Evolutionary conservation across 2,797 vertebrate genomes (phyloP).

Genomic region (Acanthurus leucopareius): DNA sequence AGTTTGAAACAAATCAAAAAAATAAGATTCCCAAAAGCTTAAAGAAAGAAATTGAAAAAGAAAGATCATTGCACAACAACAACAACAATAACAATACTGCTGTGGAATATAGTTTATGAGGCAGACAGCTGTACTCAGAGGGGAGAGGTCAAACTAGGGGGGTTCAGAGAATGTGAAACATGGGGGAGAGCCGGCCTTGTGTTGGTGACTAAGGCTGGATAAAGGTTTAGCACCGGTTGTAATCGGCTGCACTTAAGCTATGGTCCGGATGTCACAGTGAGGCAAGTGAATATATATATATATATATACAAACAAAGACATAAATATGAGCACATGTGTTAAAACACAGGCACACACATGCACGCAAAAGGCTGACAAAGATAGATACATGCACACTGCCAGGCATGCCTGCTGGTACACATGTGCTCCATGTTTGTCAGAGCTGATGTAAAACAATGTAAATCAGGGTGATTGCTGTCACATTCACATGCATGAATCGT

Average conservation of each 20-base stretch:
- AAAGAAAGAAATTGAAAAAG: slow-evolving; percentile 3
- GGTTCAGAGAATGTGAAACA: slow-evolving; percentile 66
- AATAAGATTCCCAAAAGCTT: slow-evolving; percentile 15
- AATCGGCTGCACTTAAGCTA: slow-evolving; percentile 46
- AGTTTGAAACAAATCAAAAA: slow-evolving; percentile 8
- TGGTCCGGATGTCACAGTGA: slow-evolving; percentile 47
- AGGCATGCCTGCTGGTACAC: slow-evolving; percentile 23
- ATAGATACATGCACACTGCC: slow-evolving; percentile 38
- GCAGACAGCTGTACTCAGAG: slow-evolving; percentile 72
- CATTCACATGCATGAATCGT: slow-evolving; percentile 38
- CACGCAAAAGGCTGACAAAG: slow-evolving; percentile 50
- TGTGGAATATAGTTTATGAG: slow-evolving; percentile 63
- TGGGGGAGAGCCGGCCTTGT: slow-evolving; percentile 37
- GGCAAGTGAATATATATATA: slow-evolving; percentile 56
- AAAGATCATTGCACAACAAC: background rate
- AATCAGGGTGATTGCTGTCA: slow-evolving; percentile 41
- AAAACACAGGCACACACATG: slow-evolving; percentile 9
- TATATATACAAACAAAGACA: slow-evolving; percentile 38
- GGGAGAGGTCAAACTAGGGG: slow-evolving; percentile 56
- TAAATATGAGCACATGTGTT: slow-evolving; percentile 42
- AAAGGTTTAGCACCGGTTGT: slow-evolving; percentile 58
- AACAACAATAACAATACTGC: slow-evolving; percentile 2
- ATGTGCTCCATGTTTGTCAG: slow-evolving; percentile 32
- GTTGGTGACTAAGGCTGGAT: slow-evolving; percentile 29
- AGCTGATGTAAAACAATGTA: slow-evolving; percentile 39